Percentiles rank a stretch among this genome's conserved stretches.
Conservation (phyloP, 2,797 vertebrate species). For the Salmo trutta region DNA sequence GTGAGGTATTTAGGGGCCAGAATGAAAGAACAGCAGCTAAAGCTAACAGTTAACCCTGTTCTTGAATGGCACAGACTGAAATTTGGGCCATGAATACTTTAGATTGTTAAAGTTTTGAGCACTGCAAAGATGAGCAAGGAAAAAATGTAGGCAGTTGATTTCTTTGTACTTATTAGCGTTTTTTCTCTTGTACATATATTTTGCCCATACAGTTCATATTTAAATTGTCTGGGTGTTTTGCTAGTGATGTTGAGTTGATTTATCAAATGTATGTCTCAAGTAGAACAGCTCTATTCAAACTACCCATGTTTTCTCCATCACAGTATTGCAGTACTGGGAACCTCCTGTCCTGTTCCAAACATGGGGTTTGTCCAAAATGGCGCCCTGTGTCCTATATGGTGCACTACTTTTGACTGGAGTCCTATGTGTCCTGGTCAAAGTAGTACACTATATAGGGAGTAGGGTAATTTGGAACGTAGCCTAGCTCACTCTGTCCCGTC, state of each 20-base stretch:
- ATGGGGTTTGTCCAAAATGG: background rate
- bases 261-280: background rate
- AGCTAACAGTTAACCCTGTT: conserved; percentile 43
- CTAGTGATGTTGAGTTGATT: conserved; percentile 16
- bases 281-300: conserved; percentile 1
- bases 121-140: conserved; percentile 36
- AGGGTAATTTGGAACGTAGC: background rate
- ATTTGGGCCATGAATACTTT: conserved; percentile 66
- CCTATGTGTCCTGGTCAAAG: background rate
- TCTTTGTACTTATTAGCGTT: conserved; percentile 17
- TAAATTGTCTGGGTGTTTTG: conserved; percentile 27
- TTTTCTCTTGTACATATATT: conserved; percentile 24
- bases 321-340: conserved; percentile 4
- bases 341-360: background rate
- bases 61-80: conserved; percentile 68
- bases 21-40: conserved; percentile 67
- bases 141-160: conserved; percentile 23
- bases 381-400: too few species aligned
- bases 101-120: conserved; percentile 66
- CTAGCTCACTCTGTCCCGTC: background rate
- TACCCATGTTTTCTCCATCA: conserved; percentile 4
- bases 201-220: conserved; percentile 42
- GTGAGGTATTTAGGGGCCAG: conserved; percentile 57
- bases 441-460: background rate
- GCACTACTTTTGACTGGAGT: background rate